Evolutionary conservation across 2,888 invertebrate genomes (phyloP).

Genomic region (Tolmerus cingulatus): DNA sequence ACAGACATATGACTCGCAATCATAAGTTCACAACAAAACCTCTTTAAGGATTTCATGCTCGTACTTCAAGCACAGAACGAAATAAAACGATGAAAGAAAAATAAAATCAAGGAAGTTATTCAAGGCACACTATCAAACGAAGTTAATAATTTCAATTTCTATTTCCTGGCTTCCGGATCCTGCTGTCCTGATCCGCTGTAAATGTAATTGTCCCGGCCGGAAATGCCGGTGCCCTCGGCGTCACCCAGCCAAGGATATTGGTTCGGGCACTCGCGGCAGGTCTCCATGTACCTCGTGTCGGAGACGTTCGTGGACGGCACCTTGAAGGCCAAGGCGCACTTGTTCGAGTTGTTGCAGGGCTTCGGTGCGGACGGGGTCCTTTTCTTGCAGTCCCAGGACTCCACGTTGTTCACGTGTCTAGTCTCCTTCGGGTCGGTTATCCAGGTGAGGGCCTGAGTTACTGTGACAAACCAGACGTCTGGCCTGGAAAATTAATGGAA

Average conservation of each 20-base stretch:
- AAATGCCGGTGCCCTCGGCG: slow-evolving; percentile 81
- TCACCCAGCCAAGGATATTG: slow-evolving; percentile 90
- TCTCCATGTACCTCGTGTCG: slow-evolving; percentile 86
- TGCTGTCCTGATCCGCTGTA: slow-evolving; percentile 52
- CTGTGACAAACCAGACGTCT: slow-evolving; percentile 87
- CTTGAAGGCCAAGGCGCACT: slow-evolving; percentile 84
- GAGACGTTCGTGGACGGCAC: slow-evolving; percentile 78
- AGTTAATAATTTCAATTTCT: slow-evolving; percentile 37
- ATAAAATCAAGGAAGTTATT: not conserved
- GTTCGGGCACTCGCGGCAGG: slow-evolving; percentile 85
- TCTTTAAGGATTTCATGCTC: not conserved
- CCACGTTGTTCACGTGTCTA: slow-evolving; percentile 74
- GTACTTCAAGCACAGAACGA: not conserved
- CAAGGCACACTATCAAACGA: slow-evolving; percentile 27
- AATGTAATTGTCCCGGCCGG: slow-evolving; percentile 79
- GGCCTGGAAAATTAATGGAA: slow-evolving; percentile 67
- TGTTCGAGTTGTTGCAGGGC: slow-evolving; percentile 82
- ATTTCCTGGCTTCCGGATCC: slow-evolving; percentile 46
- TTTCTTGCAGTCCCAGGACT: slow-evolving; percentile 83
- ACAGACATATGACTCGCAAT: slow-evolving; percentile 28
- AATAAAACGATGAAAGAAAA: not conserved
- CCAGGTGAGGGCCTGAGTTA: slow-evolving; percentile 89
- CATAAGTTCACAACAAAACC: slow-evolving; percentile 23
- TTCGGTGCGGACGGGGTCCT: slow-evolving; percentile 75
- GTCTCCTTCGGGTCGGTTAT: slow-evolving; percentile 84